Evolutionary conservation across 2,797 vertebrate species (phyloP), one percentile per base, ranked within the genome.

Genomic region (Novumbra hubbsi): DNA sequence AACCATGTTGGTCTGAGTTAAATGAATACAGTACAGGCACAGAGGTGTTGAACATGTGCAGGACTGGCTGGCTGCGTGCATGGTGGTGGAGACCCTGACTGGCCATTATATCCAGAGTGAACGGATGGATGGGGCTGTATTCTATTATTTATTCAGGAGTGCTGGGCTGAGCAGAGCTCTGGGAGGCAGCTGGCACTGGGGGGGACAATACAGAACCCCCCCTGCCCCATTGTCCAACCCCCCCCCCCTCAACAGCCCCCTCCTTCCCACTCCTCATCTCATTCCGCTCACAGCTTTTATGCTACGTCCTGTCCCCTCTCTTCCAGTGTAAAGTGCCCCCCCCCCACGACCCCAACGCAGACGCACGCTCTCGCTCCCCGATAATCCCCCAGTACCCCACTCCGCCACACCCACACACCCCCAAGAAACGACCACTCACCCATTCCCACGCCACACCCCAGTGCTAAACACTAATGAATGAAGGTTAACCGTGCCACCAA

Each of bases 71-170:
- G 60, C 32, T 57, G 32, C 62, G 50, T 63, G 73, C 28, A 41
- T 64, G 12, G 60, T 48, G 38, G 60, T 30, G 16, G 30, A 48
- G 60, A 14, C 12, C 34, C 32, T 68, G 70, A 76, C 82, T 86
- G 70, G 85, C 89, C 78, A 92, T 92, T 93, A 92, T 91, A 60
- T 90, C 85, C 87, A 85, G 85, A 92, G 91, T 89, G 87, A 90
- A 52, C 6, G 50, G 55, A 24, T 57, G 55, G 19, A 55, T 55
- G 52, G n/a, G 21, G 11, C 21, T 60, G 87, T 62, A 87, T 78
- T 89, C 83, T 92, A 94, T 94, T 92, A 94, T 94, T 93, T 90
- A 94, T 94, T 94, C 92, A 93, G 87, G 90, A 92, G 91, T 84
- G 86, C 85, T 80, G 77, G 81, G 83, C 81, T 82, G 87, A 78